A percentile compares a stretch with the other conserved stretches of the same genome.
Evolutionary conservation across 2,113 vertebrate species (phyloP).

Genomic region (Collichthys lucidus): DNA sequence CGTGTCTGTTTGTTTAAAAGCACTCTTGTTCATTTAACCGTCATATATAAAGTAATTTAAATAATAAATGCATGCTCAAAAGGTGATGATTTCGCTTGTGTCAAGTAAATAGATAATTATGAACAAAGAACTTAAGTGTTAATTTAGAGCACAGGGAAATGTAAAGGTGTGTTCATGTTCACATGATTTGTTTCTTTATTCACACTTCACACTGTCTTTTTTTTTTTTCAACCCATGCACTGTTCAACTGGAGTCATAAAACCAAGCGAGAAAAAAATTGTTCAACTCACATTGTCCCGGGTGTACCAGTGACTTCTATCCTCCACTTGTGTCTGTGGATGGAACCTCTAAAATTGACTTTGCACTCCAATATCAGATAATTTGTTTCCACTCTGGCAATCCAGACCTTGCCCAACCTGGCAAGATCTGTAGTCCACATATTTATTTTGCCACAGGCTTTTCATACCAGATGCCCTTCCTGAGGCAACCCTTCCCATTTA

Average conservation of each 20-base stretch:
- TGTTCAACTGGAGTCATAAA: background rate
- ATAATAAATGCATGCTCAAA: constrained; percentile 22
- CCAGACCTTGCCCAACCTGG: too few relatives aligned
- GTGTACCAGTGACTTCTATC: background rate
- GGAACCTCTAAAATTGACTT: too few relatives aligned
- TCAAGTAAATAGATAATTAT: background rate
- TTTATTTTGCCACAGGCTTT: too few relatives aligned
- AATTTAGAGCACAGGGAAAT: background rate
- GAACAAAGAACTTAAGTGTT: background rate
- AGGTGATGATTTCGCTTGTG: background rate
- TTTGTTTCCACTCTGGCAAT: too few relatives aligned
- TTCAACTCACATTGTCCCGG: background rate
- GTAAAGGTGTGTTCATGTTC: background rate
- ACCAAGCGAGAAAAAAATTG: too few relatives aligned
- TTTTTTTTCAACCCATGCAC: background rate
- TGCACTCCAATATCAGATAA: too few relatives aligned
- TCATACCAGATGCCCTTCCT: too few relatives aligned
- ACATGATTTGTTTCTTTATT: too few relatives aligned
- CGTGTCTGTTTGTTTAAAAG: background rate
- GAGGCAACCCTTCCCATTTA: too few relatives aligned
- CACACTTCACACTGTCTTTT: background rate
- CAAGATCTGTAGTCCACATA: too few relatives aligned
- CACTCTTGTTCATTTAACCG: constrained; percentile 16
- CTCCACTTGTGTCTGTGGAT: background rate
- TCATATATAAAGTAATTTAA: background rate